These are phyloP conservation scores for Gallinago media DNA, from an alignment of 2,113 vertebrate species.

Conservation along the genomic window DNA sequence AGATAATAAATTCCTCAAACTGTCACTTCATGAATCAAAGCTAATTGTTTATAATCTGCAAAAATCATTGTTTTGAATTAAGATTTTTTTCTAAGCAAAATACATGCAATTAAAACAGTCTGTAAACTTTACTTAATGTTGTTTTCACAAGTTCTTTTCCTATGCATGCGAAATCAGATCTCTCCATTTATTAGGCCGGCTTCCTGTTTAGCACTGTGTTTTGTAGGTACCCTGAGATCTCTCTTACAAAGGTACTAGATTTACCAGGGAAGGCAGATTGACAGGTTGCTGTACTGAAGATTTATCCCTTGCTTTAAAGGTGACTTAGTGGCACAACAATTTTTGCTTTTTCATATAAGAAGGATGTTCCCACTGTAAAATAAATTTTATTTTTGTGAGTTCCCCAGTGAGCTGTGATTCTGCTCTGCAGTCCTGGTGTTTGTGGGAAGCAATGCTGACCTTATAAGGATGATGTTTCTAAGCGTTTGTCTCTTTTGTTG, in stretches of 20 bases:
- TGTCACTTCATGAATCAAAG: not conserved
- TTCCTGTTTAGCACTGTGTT: not conserved
- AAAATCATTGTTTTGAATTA: not conserved
- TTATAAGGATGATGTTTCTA: not conserved
- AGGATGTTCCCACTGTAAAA: not conserved
- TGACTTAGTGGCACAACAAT: not conserved
- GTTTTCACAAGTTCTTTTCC: not conserved
- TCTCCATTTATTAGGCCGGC: not conserved
- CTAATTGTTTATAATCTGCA: not conserved
- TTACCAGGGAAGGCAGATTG: not conserved
- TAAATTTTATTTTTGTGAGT: not conserved
- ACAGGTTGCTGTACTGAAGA: not conserved
- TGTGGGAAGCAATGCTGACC: not conserved
- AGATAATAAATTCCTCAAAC: not conserved
- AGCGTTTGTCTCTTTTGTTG: not conserved
- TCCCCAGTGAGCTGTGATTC: not conserved
- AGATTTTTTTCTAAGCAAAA: not conserved
- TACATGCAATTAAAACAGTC: not conserved
- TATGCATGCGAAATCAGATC: not conserved
- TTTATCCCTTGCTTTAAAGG: not conserved
- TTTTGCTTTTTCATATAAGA: not conserved
- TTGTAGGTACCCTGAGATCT: not conserved
- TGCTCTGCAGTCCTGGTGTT: not conserved
- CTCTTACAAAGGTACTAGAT: not conserved
- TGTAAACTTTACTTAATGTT: not conserved